Percentiles rank a stretch among this genome's conserved stretches.
Evolutionary conservation across 2,797 vertebrate species (phyloP).

Genomic region (Leptodactylus fallax): DNA sequence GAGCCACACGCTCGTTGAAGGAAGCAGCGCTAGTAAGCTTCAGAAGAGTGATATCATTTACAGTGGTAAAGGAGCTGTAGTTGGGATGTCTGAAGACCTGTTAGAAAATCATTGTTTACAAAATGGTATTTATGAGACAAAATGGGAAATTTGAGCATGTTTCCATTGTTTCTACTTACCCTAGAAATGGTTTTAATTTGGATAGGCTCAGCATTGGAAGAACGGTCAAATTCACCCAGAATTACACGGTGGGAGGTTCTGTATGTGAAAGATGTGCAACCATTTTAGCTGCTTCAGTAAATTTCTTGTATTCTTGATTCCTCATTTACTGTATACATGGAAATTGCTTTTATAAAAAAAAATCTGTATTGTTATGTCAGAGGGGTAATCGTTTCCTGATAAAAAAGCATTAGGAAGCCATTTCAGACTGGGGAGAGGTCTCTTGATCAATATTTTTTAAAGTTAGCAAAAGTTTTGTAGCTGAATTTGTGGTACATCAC

Average conservation of each 20-base stretch:
- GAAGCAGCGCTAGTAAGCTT: constrained; percentile 76
- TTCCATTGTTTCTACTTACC: constrained; percentile 70
- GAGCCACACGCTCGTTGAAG: constrained; percentile 71
- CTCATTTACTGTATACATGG: no score
- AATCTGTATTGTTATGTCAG: no score
- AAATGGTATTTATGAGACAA: no score
- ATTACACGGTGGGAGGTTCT: constrained; percentile 75
- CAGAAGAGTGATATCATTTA: constrained; percentile 81
- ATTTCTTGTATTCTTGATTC: no score
- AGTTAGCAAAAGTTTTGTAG: no score
- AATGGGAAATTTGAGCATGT: neutral
- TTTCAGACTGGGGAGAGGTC: no score
- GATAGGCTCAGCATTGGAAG: constrained; percentile 71
- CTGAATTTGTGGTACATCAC: no score
- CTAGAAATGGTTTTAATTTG: constrained; percentile 78
- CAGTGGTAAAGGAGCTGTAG: constrained; percentile 73
- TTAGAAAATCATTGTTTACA: neutral
- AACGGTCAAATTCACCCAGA: constrained; percentile 80
- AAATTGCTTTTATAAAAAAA: no score
- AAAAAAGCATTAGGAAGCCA: no score
- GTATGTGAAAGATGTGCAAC: neutral
- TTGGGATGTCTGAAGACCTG: constrained; percentile 78
- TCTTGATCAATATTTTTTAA: no score
- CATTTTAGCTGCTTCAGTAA: neutral
- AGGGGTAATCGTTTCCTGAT: no score